Base-by-base conservation (phyloP, 1,140 invertebrate genomes). In the Papilio machaon region DNA sequence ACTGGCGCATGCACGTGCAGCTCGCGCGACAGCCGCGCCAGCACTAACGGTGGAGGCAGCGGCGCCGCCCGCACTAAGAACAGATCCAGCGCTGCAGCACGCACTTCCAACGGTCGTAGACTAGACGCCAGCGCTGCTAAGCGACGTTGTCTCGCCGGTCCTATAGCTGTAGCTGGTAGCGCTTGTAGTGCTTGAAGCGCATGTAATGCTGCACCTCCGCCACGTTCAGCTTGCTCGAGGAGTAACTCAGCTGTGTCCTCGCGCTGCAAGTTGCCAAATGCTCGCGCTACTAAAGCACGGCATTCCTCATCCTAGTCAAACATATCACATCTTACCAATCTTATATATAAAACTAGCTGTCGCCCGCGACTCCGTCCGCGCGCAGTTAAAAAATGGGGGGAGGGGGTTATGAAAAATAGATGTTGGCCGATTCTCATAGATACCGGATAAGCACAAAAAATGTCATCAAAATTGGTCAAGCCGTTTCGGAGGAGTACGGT, bases 51-150 rank as follows among this genome's bases (percentile, higher is more conserved):
- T 58, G 81, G 80, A 10, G 43, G 43, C 19, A 76, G 47, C 19
- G 74, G 81, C 83, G 81, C 81, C 77, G 47, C 35, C 49, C 80
- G 82, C 79, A 88, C 54, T 64, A 83, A 74, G n/a, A 76, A 52
- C 82, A 89, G 80, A 74, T 90, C 87, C 6, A 92, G 86, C 81
- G 90, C 91, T 15, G 86, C 85, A 17, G 89, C 90, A 80, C 90
- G 88, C 84, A 85, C 80, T 64, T 85, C 84, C 54, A 87, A 79
- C 77, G 85, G 52, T 54, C 80, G 74, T 54, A 15, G 15, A 1
- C 17, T 17, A 17, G 83, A 67, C 43, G 80, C 84, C 43, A 88
- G 30, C 73, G 82, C 82, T 43, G 49, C 81, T n/a, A 87, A 49
- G 47, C 82, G 83, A 73, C 83, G 67, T 30, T 85, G 85, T 8